Evolutionary conservation across 1,140 invertebrate genomes (phyloP).

Genomic region (Portunus trituberculatus): DNA sequence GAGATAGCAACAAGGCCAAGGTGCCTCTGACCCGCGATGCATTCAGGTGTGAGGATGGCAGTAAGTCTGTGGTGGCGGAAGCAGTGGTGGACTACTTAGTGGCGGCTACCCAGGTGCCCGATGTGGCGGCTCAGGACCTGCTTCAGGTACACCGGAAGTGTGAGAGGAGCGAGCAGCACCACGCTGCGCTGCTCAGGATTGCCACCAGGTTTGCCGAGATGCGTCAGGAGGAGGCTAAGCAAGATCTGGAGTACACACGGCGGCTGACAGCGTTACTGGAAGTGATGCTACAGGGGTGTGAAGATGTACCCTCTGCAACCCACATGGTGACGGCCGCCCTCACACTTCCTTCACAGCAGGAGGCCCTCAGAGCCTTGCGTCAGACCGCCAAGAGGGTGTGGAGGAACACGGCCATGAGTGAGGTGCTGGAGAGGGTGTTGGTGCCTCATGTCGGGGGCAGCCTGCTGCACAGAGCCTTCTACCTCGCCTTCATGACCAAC

Average conservation of each 20-base stretch:
- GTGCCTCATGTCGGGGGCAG: neutral
- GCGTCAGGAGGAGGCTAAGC: neutral
- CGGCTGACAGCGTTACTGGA: neutral
- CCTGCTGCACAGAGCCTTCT: neutral
- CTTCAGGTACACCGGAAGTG: neutral
- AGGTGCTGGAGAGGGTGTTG: neutral
- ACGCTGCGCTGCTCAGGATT: neutral
- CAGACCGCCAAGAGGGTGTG: neutral
- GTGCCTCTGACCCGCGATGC: neutral
- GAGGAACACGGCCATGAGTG: neutral
- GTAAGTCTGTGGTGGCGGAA: neutral
- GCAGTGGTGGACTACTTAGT: neutral
- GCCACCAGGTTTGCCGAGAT: neutral
- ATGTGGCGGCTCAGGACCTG: neutral
- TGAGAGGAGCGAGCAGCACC: neutral
- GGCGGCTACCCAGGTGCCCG: neutral
- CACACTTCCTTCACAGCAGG: too few species aligned
- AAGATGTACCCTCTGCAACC: neutral
- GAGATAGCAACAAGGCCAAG: neutral
- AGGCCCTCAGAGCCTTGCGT: neutral
- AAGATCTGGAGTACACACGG: neutral
- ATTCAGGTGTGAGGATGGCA: neutral
- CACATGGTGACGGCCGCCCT: neutral
- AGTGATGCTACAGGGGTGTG: constrained; percentile 45
- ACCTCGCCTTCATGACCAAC: neutral